Conservation (phyloP, 2,888 invertebrate genomes). For the Drosophila subsilvestris region DNA sequence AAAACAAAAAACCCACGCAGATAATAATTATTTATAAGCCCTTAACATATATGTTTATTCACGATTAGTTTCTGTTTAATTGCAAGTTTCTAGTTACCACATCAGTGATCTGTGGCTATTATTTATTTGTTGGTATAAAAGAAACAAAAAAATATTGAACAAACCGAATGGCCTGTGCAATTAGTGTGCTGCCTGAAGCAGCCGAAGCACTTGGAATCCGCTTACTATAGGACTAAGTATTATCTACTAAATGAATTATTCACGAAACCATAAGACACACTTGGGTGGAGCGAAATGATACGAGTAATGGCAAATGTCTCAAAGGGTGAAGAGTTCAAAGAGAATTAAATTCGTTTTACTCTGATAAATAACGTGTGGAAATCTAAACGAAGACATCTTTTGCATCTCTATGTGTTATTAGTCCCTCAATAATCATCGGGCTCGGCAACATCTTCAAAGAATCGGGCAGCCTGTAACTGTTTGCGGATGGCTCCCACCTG, state of each 20-base stretch:
- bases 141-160: slow-evolving; percentile 47
- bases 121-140: slow-evolving; percentile 48
- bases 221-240: slow-evolving; percentile 24
- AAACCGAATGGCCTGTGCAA: slow-evolving; percentile 63
- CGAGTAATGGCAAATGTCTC: slow-evolving; percentile 7
- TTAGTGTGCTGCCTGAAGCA: slow-evolving; percentile 49
- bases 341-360: slow-evolving; percentile 23
- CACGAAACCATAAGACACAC: slow-evolving; percentile 18
- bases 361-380: slow-evolving; percentile 9
- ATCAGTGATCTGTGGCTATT: slow-evolving; percentile 6
- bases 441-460: slow-evolving; percentile 71
- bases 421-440: slow-evolving; percentile 51
- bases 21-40: background rate
- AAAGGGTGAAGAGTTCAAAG: slow-evolving; percentile 20
- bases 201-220: slow-evolving; percentile 69
- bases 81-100: slow-evolving; percentile 5
- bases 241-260: slow-evolving; percentile 33
- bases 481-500: slow-evolving; percentile 88
- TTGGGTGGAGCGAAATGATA: slow-evolving; percentile 7
- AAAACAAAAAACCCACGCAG: background rate
- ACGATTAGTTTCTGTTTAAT: slow-evolving; percentile 11
- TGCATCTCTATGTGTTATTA: slow-evolving; percentile 28
- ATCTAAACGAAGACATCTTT: slow-evolving; percentile 40
- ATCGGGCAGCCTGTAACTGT: slow-evolving; percentile 88
- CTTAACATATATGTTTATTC: background rate